Evolutionary conservation across 2,113 vertebrate genomes (phyloP), one percentile per base, ranked within the genome.

Genomic region (Anhinga rufa): DNA sequence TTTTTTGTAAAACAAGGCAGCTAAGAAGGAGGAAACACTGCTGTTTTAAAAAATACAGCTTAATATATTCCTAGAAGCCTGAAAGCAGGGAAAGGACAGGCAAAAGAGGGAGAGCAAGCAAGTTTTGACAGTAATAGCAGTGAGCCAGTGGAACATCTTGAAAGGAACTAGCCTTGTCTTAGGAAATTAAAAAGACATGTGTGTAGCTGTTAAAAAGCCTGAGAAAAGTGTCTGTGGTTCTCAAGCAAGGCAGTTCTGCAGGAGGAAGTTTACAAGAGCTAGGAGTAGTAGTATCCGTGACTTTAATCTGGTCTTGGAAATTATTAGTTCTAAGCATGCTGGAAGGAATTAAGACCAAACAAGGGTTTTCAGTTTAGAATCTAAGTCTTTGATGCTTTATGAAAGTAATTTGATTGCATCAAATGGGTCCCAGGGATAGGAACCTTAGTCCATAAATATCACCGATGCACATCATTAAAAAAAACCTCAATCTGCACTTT

Each of bases 121-220:
- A 74, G 54, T 81, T 96, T 85, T 96, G 93, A 98, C 69, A 93
- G 76, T 92, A 92, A 86, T 32, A 95, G 86, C 70, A 85, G 58
- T 69, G 66, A 96, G 86, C 83, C 92, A 85, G 78, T 86, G 72
- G 93, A 93, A 95, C 82, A 93, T 97, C 96, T 97, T 97, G 91
- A 96, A 97, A 97, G 61, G 61, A 92, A 28, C 82, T 72, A 64
- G 78, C 78, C 94, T 95, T 97, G 89, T 95, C 88, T 83, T 95
- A 90, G 95, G 87, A 98, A 97, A 98, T 97, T 92, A 86, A 93
- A 96, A 97, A 93, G 96, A 91, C 93, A 71, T 92, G 86, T 69
- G 38, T 79, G 54, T 75, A 95, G 95, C 90, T 40, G 52, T 95
- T 96, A 88, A 96, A 95, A 94, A 94, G 86, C 77, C 76, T 93